A percentile compares a stretch with the other conserved stretches of the same genome.
Conservation (phyloP, 2,888 invertebrate species). For the Pimpla rufipes region DNA sequence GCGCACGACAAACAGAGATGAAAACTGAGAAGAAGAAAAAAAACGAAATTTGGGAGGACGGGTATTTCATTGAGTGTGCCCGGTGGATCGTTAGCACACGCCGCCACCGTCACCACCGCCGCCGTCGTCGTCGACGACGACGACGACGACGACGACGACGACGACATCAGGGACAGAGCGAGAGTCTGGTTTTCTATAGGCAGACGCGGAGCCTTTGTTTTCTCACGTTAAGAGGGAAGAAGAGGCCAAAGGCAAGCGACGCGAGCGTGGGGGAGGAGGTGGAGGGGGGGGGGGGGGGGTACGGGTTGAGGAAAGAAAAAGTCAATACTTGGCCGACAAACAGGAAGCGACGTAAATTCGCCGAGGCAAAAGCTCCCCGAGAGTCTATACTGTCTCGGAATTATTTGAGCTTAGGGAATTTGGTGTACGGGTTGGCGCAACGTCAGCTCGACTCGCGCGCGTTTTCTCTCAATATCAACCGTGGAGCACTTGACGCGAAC, state of each 20-base stretch:
- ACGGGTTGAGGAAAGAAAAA: constrained; percentile 63
- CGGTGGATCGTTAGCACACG: constrained; percentile 48
- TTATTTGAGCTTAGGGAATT: constrained; percentile 79
- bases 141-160: not conserved
- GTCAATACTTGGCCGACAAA: constrained; percentile 74
- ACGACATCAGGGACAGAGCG: not conserved
- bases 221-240: constrained; percentile 57
- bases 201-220: constrained; percentile 57
- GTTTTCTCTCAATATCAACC: constrained; percentile 26
- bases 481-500: not conserved
- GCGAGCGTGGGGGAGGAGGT: constrained; percentile 1
- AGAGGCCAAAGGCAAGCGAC: constrained; percentile 42
- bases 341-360: constrained; percentile 68
- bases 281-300: not conserved
- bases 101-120: not conserved
- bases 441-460: constrained; percentile 1
- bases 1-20: constrained; percentile 5
- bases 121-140: not conserved
- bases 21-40: not conserved
- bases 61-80: constrained; percentile 25
- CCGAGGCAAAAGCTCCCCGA: constrained; percentile 61
- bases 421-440: constrained; percentile 23
- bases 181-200: constrained; percentile 11
- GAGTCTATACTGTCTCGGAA: constrained; percentile 65
- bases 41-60: not conserved